phyloP scores from a whole-genome alignment of 30 jellyfish, hydroid and myxozoan species.

The Sanderia malayensis region DNA sequence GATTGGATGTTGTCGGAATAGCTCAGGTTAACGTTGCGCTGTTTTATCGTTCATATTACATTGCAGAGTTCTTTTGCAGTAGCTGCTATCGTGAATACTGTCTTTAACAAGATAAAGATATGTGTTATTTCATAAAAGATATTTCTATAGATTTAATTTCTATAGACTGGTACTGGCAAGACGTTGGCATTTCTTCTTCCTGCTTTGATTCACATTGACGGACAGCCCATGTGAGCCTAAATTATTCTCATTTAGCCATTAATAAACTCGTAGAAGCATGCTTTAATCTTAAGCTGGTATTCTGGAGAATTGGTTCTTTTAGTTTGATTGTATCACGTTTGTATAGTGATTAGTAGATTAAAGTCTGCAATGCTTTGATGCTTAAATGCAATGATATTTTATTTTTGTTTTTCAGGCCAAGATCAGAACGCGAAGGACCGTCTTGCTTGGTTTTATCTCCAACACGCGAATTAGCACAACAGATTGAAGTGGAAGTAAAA shows the following conservation, averaged over 20 bases:
- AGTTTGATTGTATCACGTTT: too few species aligned
- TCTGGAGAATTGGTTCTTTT: too few species aligned
- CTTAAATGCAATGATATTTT: too few species aligned
- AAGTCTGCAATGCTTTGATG: too few species aligned
- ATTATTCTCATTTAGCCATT: too few species aligned
- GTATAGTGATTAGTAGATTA: too few species aligned
- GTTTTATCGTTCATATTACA: too few species aligned
- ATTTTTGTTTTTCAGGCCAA: constrained; percentile 70
- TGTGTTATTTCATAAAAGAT: not conserved
- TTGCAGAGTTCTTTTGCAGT: too few species aligned
- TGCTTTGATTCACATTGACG: constrained; percentile 94
- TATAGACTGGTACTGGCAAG: constrained; percentile 99
- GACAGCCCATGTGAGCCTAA: constrained; percentile 85
- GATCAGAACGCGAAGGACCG: constrained; percentile 88
- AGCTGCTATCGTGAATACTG: too few species aligned
- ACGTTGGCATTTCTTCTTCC: constrained; percentile 97
- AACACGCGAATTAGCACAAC: constrained; percentile 99
- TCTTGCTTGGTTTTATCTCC: constrained; percentile 97
- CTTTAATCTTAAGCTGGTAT: too few species aligned
- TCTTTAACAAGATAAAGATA: too few species aligned
- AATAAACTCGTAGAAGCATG: too few species aligned
- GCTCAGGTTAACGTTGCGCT: constrained; percentile 99
- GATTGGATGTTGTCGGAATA: constrained; percentile 89
- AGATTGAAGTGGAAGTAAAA: constrained; percentile 90
- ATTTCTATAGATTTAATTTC: not conserved